Percentiles rank a stretch among this genome's conserved stretches.
These are phyloP conservation scores for Apis dorsata DNA, from an alignment of 1,140 invertebrate genomes.

Conservation along the genomic window DNA sequence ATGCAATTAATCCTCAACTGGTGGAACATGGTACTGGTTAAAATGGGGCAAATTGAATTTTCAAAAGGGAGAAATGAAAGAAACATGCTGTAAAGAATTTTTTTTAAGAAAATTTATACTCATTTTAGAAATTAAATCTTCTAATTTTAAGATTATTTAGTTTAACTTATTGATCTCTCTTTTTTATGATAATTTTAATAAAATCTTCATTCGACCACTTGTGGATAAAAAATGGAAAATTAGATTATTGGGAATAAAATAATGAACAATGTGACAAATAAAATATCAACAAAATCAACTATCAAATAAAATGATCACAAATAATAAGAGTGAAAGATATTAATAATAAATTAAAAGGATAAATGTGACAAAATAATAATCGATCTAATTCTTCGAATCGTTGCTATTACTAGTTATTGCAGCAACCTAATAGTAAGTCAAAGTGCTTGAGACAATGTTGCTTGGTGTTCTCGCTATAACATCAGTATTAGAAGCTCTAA, in stretches of 20 bases:
- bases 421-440: conserved; percentile 5
- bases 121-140: not conserved
- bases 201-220: not conserved
- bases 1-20: not conserved
- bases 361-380: not conserved
- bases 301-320: not conserved
- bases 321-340: not conserved
- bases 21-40: not conserved
- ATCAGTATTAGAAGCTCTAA: conserved; percentile 20
- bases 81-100: not conserved
- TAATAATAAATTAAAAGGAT: too few species aligned
- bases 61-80: not conserved
- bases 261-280: too few species aligned
- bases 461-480: not conserved
- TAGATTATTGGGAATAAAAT: not conserved
- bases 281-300: not conserved
- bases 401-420: not conserved
- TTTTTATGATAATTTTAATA: not conserved
- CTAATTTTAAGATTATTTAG: not conserved
- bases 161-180: not conserved
- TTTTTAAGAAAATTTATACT: not conserved
- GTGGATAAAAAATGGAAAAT: not conserved
- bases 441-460: conserved; percentile 29
- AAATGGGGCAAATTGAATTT: not conserved
- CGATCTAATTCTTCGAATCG: not conserved